Evolutionary conservation across 2,113 vertebrate species (phyloP).

Genomic region (Arenaria interpres): DNA sequence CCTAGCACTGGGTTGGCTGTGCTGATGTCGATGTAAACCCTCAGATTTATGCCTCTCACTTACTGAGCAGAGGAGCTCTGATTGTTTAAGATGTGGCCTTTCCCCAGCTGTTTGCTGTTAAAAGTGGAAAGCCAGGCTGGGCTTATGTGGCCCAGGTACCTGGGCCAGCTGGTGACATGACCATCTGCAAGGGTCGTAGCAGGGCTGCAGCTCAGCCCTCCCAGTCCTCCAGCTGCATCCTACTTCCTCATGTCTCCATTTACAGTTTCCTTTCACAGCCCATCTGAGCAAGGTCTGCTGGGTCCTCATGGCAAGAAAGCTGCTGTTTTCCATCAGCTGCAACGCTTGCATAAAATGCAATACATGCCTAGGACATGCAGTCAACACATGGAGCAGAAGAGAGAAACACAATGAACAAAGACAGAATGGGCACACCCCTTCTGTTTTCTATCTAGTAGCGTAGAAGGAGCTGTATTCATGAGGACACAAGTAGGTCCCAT

Average conservation of each 20-base stretch:
- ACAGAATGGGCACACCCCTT: neutral
- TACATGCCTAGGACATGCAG: neutral
- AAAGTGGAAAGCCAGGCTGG: neutral
- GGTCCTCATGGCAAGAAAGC: neutral
- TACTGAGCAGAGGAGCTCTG: neutral
- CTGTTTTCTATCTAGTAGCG: neutral
- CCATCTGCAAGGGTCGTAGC: neutral
- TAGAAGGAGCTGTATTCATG: neutral
- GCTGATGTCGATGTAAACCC: neutral
- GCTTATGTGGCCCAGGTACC: neutral
- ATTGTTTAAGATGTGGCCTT: neutral
- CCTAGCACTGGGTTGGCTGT: neutral
- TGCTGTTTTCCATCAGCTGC: neutral
- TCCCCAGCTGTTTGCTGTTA: neutral
- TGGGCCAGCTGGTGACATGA: neutral
- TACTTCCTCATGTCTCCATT: accelerated
- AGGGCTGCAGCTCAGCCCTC: neutral
- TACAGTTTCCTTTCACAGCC: neutral
- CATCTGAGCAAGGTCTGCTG: neutral
- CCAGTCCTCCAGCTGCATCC: neutral
- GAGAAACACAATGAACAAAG: neutral
- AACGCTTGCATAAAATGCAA: neutral
- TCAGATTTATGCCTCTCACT: neutral
- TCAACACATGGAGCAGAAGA: neutral
- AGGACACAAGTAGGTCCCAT: neutral